phyloP scores from a whole-genome alignment of 2,888 invertebrate species.

The Limenitis camilla region DNA sequence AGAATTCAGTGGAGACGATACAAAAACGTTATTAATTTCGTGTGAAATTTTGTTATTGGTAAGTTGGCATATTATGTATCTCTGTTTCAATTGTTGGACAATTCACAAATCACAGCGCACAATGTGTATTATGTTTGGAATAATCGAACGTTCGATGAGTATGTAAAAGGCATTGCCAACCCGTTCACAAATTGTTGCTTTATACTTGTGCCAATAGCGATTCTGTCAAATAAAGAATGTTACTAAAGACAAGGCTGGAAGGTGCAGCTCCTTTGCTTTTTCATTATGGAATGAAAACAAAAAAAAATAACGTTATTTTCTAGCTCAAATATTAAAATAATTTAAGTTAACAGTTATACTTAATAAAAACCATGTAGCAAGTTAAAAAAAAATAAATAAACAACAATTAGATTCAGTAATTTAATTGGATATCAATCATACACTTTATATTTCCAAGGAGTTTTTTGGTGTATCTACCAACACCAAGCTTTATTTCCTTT shows the following conservation, averaged over 20 bases:
- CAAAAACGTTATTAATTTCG: constrained; percentile 34
- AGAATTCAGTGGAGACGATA: constrained; percentile 43
- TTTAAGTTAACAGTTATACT: too few relatives aligned
- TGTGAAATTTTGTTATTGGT: constrained; percentile 55
- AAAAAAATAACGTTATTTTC: too few relatives aligned
- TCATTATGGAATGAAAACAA: too few relatives aligned
- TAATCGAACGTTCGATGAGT: constrained; percentile 9
- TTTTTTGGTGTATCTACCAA: too few relatives aligned
- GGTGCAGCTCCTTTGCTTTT: too few relatives aligned
- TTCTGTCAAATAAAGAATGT: constrained; percentile 12
- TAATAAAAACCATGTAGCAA: too few relatives aligned
- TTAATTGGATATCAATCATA: too few relatives aligned
- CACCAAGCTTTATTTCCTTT: too few relatives aligned
- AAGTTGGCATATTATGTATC: constrained; percentile 37
- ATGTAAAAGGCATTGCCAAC: constrained; percentile 20
- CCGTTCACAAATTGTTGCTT: constrained; percentile 18
- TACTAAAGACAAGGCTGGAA: neutral
- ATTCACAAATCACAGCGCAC: constrained; percentile 20
- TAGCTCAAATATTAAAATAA: too few relatives aligned
- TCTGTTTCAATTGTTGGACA: constrained; percentile 13
- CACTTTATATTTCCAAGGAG: too few relatives aligned
- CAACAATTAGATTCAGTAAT: too few relatives aligned
- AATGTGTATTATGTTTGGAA: constrained; percentile 23
- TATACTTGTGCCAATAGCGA: constrained; percentile 26
- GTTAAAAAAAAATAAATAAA: too few relatives aligned